Conservation (phyloP, 2,888 invertebrate species). For the Acheta domesticus region DNA sequence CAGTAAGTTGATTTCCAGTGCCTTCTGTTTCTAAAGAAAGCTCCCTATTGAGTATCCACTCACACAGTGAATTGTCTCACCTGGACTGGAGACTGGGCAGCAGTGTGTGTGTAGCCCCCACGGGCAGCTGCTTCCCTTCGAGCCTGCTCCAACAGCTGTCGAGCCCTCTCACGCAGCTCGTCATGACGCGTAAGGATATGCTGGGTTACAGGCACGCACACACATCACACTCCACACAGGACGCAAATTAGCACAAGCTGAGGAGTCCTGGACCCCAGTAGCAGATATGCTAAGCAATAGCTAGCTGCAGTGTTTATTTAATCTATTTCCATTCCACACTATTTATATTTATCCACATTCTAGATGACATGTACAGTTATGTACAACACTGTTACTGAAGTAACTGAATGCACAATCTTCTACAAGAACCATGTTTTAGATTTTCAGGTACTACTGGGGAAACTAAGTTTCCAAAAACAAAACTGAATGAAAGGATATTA, state of each 20-base stretch:
- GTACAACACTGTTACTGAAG: too few relatives aligned
- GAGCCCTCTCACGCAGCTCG: slow-evolving; percentile 79
- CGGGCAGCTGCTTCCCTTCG: slow-evolving; percentile 60
- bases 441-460: too few relatives aligned
- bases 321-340: too few relatives aligned
- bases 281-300: neutral
- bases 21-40: neutral
- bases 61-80: slow-evolving; percentile 43
- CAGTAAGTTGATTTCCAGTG: neutral
- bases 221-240: slow-evolving; percentile 39
- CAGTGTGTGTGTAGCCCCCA: slow-evolving; percentile 27
- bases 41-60: neutral
- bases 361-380: too few relatives aligned
- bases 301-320: neutral
- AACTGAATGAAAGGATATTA: neutral
- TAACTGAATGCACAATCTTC: too few relatives aligned
- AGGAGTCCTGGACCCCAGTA: slow-evolving; percentile 5
- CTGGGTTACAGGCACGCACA: slow-evolving; percentile 36
- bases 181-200: slow-evolving; percentile 64
- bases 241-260: slow-evolving; percentile 22
- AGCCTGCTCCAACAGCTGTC: slow-evolving; percentile 76
- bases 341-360: too few relatives aligned
- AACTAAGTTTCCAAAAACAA: too few relatives aligned
- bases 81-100: slow-evolving; percentile 48
- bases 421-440: too few relatives aligned